Conservation (phyloP, 1,140 invertebrate species). For the Pararge aegeria region DNA sequence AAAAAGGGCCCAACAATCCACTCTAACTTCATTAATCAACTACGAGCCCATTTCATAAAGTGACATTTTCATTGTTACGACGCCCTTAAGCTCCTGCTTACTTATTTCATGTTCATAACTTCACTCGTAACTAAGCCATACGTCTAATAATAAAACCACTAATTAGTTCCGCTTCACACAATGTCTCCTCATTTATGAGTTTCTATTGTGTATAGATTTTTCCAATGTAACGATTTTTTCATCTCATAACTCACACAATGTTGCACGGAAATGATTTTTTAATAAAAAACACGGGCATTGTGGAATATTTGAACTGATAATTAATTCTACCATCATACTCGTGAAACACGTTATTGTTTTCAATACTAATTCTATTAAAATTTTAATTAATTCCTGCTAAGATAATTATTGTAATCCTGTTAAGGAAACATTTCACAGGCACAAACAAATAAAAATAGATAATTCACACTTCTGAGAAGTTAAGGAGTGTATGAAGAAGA, state of each 20-base stretch:
- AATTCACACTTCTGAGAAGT: too few relatives aligned
- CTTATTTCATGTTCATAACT: slow-evolving; percentile 61
- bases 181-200: slow-evolving; percentile 30
- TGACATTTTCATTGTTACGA: slow-evolving; percentile 73
- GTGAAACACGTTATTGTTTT: too few relatives aligned
- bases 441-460: too few relatives aligned
- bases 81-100: slow-evolving; percentile 62
- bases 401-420: too few relatives aligned
- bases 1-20: slow-evolving; percentile 51
- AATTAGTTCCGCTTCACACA: slow-evolving; percentile 40
- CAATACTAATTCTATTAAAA: too few relatives aligned
- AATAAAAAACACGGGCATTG: too few relatives aligned
- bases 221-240: slow-evolving; percentile 28
- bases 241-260: slow-evolving; percentile 6
- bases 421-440: too few relatives aligned
- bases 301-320: too few relatives aligned
- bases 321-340: too few relatives aligned
- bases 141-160: slow-evolving; percentile 50
- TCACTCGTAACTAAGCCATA: slow-evolving; percentile 39
- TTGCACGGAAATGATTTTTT: neutral
- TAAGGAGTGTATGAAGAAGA: too few relatives aligned
- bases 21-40: slow-evolving; percentile 70
- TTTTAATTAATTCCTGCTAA: too few relatives aligned
- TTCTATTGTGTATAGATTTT: slow-evolving; percentile 35
- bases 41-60: slow-evolving; percentile 66